A percentile compares a stretch with the other conserved stretches of the same genome.
Conservation (phyloP, 1,140 invertebrate species). For the Eupristina koningsbergeri region DNA sequence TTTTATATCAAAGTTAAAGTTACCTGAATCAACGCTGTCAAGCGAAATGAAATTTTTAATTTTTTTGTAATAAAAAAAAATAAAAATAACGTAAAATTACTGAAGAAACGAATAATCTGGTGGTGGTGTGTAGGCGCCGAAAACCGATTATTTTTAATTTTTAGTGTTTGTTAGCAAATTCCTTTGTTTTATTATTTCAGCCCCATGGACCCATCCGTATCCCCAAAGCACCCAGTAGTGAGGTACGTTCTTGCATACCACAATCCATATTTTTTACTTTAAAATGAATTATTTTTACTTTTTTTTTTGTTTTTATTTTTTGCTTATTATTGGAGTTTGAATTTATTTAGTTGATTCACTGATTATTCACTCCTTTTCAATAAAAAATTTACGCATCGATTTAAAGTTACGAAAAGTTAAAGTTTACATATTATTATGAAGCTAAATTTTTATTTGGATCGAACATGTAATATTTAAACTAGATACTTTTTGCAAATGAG, state of each 20-base stretch:
- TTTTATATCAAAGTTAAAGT: not conserved
- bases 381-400: too few species aligned
- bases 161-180: slow-evolving; percentile 75
- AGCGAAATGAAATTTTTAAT: slow-evolving; percentile 18
- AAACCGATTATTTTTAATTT: slow-evolving; percentile 64
- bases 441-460: too few species aligned
- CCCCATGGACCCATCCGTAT: slow-evolving; percentile 77
- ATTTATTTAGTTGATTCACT: too few species aligned
- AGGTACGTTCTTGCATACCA: slow-evolving; percentile 75
- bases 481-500: too few species aligned
- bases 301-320: not conserved
- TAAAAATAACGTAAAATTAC: not conserved
- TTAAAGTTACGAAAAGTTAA: too few species aligned
- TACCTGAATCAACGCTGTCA: not conserved
- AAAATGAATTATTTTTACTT: slow-evolving; percentile 4
- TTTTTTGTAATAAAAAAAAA: slow-evolving; percentile 13
- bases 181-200: slow-evolving; percentile 79
- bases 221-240: slow-evolving; percentile 75
- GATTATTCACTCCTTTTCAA: too few species aligned
- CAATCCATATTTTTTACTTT: slow-evolving; percentile 57
- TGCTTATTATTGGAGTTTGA: slow-evolving; percentile 1
- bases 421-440: too few species aligned
- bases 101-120: slow-evolving; percentile 57
- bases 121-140: slow-evolving; percentile 61
- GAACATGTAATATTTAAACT: too few species aligned